Conservation (phyloP, 2,888 invertebrate genomes). For the Drosophila mulleri region DNA sequence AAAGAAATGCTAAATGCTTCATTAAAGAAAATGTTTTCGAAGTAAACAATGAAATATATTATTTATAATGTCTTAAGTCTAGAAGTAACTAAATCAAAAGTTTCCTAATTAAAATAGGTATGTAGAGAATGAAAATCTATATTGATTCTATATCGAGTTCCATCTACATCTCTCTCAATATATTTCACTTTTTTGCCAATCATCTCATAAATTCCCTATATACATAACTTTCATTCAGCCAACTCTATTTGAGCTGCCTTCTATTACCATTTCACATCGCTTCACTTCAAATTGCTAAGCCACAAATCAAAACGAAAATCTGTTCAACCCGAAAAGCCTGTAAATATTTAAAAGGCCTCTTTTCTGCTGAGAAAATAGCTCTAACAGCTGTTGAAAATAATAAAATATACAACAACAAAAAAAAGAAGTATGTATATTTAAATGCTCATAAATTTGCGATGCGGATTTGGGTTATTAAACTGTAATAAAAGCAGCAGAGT, state of each 20-base stretch:
- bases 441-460: constrained; percentile 76
- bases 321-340: constrained; percentile 33
- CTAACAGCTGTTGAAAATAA: constrained; percentile 75
- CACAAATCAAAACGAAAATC: not conserved
- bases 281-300: not conserved
- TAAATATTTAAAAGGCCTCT: constrained; percentile 60
- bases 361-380: constrained; percentile 52
- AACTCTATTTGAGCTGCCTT: not conserved
- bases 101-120: too few species aligned
- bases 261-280: constrained; percentile 1
- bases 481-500: constrained; percentile 63
- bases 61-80: not conserved
- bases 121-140: too few species aligned
- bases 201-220: not conserved
- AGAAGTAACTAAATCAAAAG: too few species aligned
- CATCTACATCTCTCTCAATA: not conserved
- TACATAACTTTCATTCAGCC: too few species aligned
- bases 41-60: not conserved
- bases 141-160: too few species aligned
- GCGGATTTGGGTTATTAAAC: constrained; percentile 72
- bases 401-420: constrained; percentile 38
- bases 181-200: not conserved
- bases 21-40: not conserved
- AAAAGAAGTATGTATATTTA: constrained; percentile 62
- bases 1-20: not conserved